A percentile compares a stretch with the other conserved stretches of the same genome.
These are phyloP conservation scores for Synanthedon myopaeformis DNA, from an alignment of 2,888 invertebrate species.

Conservation along the genomic window DNA sequence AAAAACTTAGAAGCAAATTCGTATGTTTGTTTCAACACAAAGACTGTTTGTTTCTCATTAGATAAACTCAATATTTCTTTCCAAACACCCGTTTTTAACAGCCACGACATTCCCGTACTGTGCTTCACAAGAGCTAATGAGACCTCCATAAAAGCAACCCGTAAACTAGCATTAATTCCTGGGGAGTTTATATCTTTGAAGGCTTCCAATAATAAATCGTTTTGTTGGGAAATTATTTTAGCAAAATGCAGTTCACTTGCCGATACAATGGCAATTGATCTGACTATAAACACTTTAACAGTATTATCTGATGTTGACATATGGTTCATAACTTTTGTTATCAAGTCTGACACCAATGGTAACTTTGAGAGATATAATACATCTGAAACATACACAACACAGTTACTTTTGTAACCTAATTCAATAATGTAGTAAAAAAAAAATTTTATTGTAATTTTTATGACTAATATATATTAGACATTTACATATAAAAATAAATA, in stretches of 20 bases:
- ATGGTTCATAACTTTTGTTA: slow-evolving; percentile 30
- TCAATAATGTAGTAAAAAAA: too few species aligned
- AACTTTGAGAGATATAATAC: slow-evolving; percentile 24
- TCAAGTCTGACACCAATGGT: slow-evolving; percentile 33
- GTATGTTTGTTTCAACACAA: slow-evolving; percentile 76
- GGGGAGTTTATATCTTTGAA: slow-evolving; percentile 34
- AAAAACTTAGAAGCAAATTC: slow-evolving; percentile 73
- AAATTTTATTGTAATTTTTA: too few species aligned
- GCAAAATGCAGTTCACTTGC: slow-evolving; percentile 71
- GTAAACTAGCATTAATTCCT: slow-evolving; percentile 70
- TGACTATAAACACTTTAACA: slow-evolving; percentile 72
- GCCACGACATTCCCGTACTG: slow-evolving; percentile 74
- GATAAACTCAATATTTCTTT: slow-evolving; percentile 71
- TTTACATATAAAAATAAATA: too few species aligned
- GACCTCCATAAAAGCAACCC: slow-evolving; percentile 76
- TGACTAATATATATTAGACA: too few species aligned
- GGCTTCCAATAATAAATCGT: slow-evolving; percentile 25
- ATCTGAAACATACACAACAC: slow-evolving; percentile 32
- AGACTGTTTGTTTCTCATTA: slow-evolving; percentile 76
- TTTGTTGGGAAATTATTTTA: slow-evolving; percentile 55
- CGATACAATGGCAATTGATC: slow-evolving; percentile 72
- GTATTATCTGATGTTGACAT: slow-evolving; percentile 32
- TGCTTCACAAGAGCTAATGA: slow-evolving; percentile 72
- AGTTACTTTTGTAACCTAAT: too few species aligned
- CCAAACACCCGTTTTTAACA: slow-evolving; percentile 75